Percentiles rank a stretch among this genome's conserved stretches.
phyloP scores from a whole-genome alignment of 1,140 invertebrate species.

The Metopolophium dirhodum region DNA sequence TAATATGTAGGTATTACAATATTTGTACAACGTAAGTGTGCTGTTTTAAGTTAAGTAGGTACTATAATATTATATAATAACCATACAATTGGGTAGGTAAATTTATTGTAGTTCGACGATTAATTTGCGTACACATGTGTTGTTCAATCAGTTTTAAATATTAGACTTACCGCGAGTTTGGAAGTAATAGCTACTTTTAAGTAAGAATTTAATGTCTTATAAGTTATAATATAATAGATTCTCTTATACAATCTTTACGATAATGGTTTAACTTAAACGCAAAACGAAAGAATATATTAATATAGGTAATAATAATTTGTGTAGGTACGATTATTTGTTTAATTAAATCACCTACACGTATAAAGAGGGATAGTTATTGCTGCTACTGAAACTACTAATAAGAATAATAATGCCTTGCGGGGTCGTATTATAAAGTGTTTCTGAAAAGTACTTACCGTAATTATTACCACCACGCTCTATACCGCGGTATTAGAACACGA shows the following conservation, averaged over 20 bases:
- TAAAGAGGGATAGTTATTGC: background rate
- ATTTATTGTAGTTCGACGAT: too few species aligned
- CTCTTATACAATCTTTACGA: background rate
- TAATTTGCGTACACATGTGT: too few species aligned
- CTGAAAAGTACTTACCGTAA: conserved; percentile 34
- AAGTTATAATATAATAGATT: background rate
- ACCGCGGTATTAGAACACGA: background rate
- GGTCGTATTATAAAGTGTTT: conserved; percentile 17
- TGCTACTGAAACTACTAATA: background rate
- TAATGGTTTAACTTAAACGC: background rate
- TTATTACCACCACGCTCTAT: background rate
- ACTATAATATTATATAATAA: too few species aligned
- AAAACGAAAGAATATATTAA: background rate
- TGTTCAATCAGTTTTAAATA: too few species aligned
- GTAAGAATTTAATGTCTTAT: background rate
- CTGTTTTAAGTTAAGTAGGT: too few species aligned
- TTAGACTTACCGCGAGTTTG: background rate
- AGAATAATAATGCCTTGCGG: background rate
- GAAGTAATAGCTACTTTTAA: background rate
- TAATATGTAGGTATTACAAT: too few species aligned
- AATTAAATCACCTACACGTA: background rate
- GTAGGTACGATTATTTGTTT: background rate
- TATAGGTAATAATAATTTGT: background rate
- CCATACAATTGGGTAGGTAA: too few species aligned
- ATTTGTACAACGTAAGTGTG: too few species aligned